Conservation (phyloP, 2,113 vertebrate genomes). For the Otolemur garnettii region DNA sequence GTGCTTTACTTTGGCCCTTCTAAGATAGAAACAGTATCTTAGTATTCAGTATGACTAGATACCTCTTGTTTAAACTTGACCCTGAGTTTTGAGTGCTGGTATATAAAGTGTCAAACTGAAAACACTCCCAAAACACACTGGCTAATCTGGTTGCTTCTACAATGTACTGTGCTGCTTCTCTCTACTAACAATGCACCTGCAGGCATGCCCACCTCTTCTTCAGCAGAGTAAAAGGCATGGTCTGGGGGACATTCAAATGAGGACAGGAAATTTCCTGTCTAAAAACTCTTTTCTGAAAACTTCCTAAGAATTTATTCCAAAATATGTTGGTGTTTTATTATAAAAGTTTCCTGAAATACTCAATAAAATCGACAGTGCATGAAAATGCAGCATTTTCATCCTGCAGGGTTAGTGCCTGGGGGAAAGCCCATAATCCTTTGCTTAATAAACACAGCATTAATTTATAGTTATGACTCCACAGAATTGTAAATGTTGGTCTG, state of each 20-base stretch:
- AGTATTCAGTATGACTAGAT: conserved; percentile 18
- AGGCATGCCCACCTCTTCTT: neutral
- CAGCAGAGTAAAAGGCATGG: neutral
- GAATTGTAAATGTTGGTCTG: neutral
- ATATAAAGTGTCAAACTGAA: conserved; percentile 52
- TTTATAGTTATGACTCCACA: neutral
- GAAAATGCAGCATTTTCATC: neutral
- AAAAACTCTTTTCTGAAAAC: conserved; percentile 28
- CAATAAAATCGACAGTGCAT: neutral
- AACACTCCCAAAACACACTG: neutral
- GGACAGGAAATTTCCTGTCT: neutral
- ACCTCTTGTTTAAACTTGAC: conserved; percentile 54
- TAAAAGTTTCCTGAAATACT: conserved; percentile 57
- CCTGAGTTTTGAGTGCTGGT: conserved; percentile 73
- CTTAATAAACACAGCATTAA: neutral
- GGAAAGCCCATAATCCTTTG: neutral
- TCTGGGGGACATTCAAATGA: neutral
- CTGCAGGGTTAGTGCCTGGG: neutral
- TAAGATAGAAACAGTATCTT: neutral
- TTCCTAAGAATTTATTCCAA: conserved; percentile 43
- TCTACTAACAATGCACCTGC: neutral
- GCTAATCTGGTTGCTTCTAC: neutral
- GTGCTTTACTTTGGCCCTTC: conserved; percentile 52
- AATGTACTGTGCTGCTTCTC: neutral
- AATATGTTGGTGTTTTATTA: conserved; percentile 5